Conservation (phyloP, 2,113 vertebrate genomes). For the Xenopus laevis region DNA sequence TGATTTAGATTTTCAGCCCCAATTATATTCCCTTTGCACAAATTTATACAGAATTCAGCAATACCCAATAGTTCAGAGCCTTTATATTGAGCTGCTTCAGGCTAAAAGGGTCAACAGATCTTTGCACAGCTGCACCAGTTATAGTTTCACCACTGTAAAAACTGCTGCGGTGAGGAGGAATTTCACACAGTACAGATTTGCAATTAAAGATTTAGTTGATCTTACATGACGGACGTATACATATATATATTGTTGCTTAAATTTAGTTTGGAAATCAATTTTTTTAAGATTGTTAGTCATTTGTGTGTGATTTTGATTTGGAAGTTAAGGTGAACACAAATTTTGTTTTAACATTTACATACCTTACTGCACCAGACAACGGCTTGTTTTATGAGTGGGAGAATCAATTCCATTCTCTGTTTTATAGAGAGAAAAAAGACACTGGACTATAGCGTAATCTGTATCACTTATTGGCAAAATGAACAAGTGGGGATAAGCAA, state of each 20-base stretch:
- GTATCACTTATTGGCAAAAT: no score
- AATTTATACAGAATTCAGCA: no score
- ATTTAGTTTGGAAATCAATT: constrained; percentile 10
- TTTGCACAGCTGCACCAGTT: not conserved
- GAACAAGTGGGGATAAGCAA: no score
- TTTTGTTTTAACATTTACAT: constrained; percentile 63
- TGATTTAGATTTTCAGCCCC: no score
- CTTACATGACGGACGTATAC: not conserved
- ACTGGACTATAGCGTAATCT: constrained; percentile 52
- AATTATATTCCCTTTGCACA: no score
- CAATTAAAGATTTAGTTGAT: constrained; percentile 10
- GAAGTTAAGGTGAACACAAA: constrained; percentile 53
- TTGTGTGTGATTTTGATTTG: not conserved
- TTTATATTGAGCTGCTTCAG: no score
- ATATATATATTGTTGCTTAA: not conserved
- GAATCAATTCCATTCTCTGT: constrained; percentile 78
- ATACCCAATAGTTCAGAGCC: no score
- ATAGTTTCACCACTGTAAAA: not conserved
- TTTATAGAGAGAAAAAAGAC: constrained; percentile 74
- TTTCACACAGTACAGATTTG: not conserved
- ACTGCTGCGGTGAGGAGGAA: not conserved
- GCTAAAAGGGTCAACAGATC: not conserved
- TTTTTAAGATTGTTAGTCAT: not conserved
- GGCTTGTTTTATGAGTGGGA: constrained; percentile 78
- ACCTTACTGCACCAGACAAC: constrained; percentile 94